These are phyloP conservation scores for Zosterops hypoxanthus DNA, from an alignment of 2,113 vertebrate genomes.

Conservation along the genomic window DNA sequence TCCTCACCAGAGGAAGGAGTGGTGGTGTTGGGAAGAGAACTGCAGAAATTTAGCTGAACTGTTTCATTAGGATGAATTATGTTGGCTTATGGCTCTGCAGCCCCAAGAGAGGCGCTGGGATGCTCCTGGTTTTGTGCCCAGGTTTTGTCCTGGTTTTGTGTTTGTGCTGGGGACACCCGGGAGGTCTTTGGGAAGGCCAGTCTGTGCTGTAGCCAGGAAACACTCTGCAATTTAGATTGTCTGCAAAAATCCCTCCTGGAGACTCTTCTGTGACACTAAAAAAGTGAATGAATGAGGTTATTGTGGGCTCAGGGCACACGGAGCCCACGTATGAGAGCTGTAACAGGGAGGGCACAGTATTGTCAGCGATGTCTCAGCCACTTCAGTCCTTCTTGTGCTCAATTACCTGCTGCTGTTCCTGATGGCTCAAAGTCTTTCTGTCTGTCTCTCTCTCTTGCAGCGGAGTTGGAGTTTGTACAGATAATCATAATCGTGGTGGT, in stretches of 20 bases:
- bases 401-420: not conserved
- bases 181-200: not conserved
- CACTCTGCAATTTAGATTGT: not conserved
- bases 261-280: not conserved
- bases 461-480: conserved; percentile 97
- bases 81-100: accelerated
- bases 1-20: not conserved
- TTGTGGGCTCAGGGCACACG: not conserved
- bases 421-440: not conserved
- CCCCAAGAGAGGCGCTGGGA: not conserved
- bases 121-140: not conserved
- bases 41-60: not conserved
- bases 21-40: not conserved
- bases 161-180: not conserved
- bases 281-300: not conserved
- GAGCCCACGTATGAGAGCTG: not conserved
- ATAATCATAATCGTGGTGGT: conserved; percentile 96
- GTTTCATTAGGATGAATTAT: not conserved
- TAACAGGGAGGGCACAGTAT: not conserved
- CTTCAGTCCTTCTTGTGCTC: not conserved
- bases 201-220: not conserved
- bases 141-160: too few species aligned
- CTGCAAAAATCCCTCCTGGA: not conserved
- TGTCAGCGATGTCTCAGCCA: not conserved
- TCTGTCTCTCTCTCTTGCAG: conserved; percentile 71